Evolutionary conservation across 2,888 invertebrate genomes (phyloP).

Genomic region (Troglohyphantes excavatus): DNA sequence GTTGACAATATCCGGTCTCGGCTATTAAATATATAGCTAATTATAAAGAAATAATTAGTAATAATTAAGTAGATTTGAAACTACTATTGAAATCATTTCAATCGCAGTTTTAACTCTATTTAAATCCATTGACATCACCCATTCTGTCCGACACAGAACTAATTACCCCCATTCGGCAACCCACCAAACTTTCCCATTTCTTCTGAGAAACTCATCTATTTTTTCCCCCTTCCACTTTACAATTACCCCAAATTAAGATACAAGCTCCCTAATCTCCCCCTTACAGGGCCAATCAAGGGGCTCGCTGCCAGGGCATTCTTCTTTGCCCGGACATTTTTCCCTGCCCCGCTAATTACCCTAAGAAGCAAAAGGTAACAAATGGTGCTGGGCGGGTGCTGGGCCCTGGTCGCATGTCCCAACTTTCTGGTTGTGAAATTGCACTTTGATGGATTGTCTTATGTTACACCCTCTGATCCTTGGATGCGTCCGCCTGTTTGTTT

Average conservation of each 20-base stretch:
- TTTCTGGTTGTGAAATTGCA: slow-evolving; percentile 50
- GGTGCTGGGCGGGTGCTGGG: slow-evolving; percentile 32
- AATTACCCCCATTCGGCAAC: background rate
- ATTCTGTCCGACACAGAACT: background rate
- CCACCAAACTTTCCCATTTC: slow-evolving; percentile 11
- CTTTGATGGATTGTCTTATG: slow-evolving; percentile 30
- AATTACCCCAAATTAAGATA: slow-evolving; percentile 26
- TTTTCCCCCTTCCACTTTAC: slow-evolving; percentile 8
- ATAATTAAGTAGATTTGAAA: too few relatives aligned
- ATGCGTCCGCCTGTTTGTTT: background rate
- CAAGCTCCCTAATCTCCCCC: slow-evolving; percentile 18
- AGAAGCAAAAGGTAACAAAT: slow-evolving; percentile 58
- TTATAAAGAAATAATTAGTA: too few relatives aligned
- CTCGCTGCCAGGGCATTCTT: slow-evolving; percentile 30
- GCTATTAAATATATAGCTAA: too few relatives aligned
- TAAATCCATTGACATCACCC: too few relatives aligned
- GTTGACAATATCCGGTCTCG: too few relatives aligned
- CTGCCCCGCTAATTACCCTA: slow-evolving; percentile 52
- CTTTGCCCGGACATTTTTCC: slow-evolving; percentile 57
- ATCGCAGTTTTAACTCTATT: too few relatives aligned
- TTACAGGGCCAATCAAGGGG: slow-evolving; percentile 18
- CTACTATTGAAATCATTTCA: too few relatives aligned
- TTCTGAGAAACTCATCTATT: slow-evolving; percentile 11
- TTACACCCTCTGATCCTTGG: slow-evolving; percentile 5
- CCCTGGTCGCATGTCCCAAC: slow-evolving; percentile 49